Evolutionary conservation across 2,113 vertebrate species (phyloP).

Genomic region (Phainopepla nitens): DNA sequence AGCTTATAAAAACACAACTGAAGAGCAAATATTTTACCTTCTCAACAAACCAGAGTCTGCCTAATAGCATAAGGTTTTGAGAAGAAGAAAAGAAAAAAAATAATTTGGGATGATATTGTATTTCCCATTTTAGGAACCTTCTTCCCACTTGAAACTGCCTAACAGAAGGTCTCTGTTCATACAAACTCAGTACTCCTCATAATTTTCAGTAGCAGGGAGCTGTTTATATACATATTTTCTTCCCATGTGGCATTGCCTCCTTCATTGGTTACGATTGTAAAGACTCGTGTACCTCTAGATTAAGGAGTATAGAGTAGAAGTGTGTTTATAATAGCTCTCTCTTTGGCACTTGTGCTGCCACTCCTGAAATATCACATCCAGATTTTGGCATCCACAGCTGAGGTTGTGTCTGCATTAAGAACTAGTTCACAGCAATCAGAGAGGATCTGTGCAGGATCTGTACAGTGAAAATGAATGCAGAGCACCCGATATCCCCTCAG

Average conservation of each 20-base stretch:
- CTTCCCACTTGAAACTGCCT: slow-evolving; percentile 37
- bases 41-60: neutral
- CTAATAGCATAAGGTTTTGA: neutral
- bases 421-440: neutral
- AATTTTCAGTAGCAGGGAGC: slow-evolving; percentile 33
- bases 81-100: neutral
- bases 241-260: slow-evolving; percentile 17
- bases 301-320: slow-evolving; percentile 8
- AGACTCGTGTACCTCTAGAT: slow-evolving; percentile 6
- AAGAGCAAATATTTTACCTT: neutral
- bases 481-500: neutral
- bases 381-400: neutral
- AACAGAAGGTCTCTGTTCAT: slow-evolving; percentile 43
- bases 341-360: slow-evolving; percentile 33
- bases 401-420: slow-evolving; percentile 39
- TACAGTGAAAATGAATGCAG: neutral
- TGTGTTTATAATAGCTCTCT: slow-evolving; percentile 24
- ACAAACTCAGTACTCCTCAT: slow-evolving; percentile 3
- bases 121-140: slow-evolving; percentile 19
- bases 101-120: neutral
- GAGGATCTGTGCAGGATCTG: neutral
- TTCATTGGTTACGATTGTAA: slow-evolving; percentile 17
- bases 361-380: slow-evolving; percentile 41
- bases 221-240: slow-evolving; percentile 47
- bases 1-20: slow-evolving; percentile 9